Evolutionary conservation across 1,140 invertebrate species (phyloP), one percentile per base, ranked within the genome.

Genomic region (Tetraneura akinire): DNA sequence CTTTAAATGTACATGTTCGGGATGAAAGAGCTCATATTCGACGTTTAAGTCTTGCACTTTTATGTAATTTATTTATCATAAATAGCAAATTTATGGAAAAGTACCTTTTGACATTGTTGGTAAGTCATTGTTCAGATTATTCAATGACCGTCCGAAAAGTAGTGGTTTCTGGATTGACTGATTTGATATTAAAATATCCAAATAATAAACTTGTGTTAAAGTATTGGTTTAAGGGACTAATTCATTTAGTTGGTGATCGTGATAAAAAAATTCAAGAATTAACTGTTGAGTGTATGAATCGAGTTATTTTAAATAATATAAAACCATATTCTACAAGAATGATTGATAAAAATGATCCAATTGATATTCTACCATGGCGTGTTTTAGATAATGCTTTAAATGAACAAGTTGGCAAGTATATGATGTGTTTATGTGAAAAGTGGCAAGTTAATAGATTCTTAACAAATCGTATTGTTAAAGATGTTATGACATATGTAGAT

Each of bases 251-350:
- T 57, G 74, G 74, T 0, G 74, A 78, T 60, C 74, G 55, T 26
- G 74, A 78, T 14, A 78, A 78, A 62, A 62, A 62, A 62, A 78
- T 78, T 78, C 74, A 78, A 78, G 74, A 78, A 11, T 29, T 78
- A 9, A 11, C 74, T n/a, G 55, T 78, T 29, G 74, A 78, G 13
- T 78, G 23, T 78, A 62, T 78, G 55, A n/a, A 29, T 60, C n/a
- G 11, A 78, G 55, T 78, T 60, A 78, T 78, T 47, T 78, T 78
- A 45, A 21, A 78, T 16, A 78, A 78, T 62, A 78, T 78, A 5
- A 78, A 78, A 78, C 74, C 74, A 42, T 78, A 78, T 62, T 78
- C 74, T 32, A 14, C 37, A 2, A 47, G 62, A 62, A 1, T 45
- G 10, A 78, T 78, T 78, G 37, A 78, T 11, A 14, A 26, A 16